Percentiles rank a stretch among this genome's conserved stretches.
These are phyloP conservation scores for Pedetes capensis DNA, from an alignment of 2,113 vertebrate genomes.

Conservation along the genomic window DNA sequence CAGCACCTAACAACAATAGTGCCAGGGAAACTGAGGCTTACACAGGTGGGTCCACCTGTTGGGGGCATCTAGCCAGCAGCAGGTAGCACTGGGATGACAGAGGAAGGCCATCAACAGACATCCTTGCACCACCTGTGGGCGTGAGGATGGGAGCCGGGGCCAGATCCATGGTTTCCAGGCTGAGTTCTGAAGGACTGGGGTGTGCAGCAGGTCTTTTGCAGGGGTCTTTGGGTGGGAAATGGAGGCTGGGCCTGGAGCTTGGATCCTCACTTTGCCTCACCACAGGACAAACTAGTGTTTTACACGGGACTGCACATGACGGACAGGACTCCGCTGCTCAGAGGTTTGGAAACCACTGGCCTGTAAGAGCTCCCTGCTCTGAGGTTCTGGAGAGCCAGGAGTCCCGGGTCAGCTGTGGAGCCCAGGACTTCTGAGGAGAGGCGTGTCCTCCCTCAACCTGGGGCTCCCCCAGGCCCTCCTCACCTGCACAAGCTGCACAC, in stretches of 20 bases:
- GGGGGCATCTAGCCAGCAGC: background rate
- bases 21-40: background rate
- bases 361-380: background rate
- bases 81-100: background rate
- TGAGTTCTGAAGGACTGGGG: background rate
- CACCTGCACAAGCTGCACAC: constrained; percentile 98
- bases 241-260: background rate
- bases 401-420: background rate
- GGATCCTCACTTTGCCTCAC: background rate
- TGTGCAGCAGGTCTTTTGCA: background rate
- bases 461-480: no score
- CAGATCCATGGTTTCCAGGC: background rate
- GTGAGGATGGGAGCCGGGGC: background rate
- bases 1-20: no score
- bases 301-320: background rate
- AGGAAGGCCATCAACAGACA: background rate
- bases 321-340: background rate
- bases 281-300: background rate
- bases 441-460: fast-evolving
- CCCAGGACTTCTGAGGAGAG: background rate
- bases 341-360: background rate
- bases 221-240: background rate
- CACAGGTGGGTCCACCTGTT: background rate
- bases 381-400: background rate
- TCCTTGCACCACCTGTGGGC: no score